Evolutionary conservation across 2,797 vertebrate species (phyloP).

Genomic region (Pelochelys cantorii): DNA sequence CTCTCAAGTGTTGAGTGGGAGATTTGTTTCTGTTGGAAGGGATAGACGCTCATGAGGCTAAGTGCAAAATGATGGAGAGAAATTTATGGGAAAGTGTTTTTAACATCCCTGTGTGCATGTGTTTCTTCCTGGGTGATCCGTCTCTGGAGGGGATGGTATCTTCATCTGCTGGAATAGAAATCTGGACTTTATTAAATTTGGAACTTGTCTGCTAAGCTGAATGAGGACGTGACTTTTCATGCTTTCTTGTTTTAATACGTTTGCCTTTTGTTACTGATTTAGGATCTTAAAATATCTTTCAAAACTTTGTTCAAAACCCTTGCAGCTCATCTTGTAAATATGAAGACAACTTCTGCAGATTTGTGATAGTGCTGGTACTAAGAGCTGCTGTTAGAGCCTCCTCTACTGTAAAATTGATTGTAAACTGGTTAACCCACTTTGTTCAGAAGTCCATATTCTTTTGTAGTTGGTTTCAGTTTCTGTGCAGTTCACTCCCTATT

Average conservation of each 20-base stretch:
- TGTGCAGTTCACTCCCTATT: background rate
- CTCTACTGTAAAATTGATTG: background rate
- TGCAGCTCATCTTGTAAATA: background rate
- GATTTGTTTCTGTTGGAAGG: conserved; percentile 41
- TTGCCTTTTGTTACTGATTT: background rate
- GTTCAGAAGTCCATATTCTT: conserved; percentile 1
- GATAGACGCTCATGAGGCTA: background rate
- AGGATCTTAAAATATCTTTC: conserved; percentile 10
- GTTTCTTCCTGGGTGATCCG: background rate
- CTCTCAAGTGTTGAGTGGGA: conserved; percentile 38
- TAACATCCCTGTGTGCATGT: background rate
- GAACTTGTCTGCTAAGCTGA: background rate
- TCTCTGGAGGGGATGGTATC: background rate
- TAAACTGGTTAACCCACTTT: background rate
- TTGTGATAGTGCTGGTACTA: background rate
- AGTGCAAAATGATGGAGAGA: background rate
- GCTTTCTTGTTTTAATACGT: background rate
- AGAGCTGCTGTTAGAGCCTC: background rate
- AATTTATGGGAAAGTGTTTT: background rate
- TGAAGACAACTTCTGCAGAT: background rate
- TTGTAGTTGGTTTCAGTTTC: background rate
- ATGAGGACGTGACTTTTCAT: conserved; percentile 1
- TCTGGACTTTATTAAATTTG: background rate
- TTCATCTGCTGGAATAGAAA: background rate
- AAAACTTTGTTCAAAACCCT: background rate